Base-by-base conservation (phyloP, 2,888 invertebrate species). In the Lasius fuliginosus region DNA sequence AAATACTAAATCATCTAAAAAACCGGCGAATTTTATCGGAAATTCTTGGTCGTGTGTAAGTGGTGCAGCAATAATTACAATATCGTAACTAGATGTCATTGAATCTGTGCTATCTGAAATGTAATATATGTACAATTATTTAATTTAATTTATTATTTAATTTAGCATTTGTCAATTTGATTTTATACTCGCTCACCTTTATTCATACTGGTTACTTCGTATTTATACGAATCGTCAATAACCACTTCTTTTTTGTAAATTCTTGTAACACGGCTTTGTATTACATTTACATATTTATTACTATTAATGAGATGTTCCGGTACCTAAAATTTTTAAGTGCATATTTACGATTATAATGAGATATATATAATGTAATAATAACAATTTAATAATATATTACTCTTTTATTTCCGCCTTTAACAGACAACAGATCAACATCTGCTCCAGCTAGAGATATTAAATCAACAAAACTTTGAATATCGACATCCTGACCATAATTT, bases 401-500 rank as follows among this genome's bases (percentile, higher is more conserved):
- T 88, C 94, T 91, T 89, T 95, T 95, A 91, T 97, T 97, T 67
- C 97, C 97, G 65, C 96, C 96, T 88, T 95, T 94, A 6, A 97
- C 95, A 33, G 96, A 94, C 96, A 96, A 97, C 60, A 97, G 92
- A 23, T 95, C 95, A 40, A 93, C 92, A 40, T 95, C 95, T 18
- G 95, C 95, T 15, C 96, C 97, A 75, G 96, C 96, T 77, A 96
- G 88, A 1, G 96, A 95, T 0, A 95, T 93, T 74, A 87, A 91
- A 12, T 94, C 94, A 86, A 93, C 92, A 84, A 95, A 94, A 95
- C 96, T 96, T 82, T 96, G 96, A 18, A 96, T 94, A 83, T 95
- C 92, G 0, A 95, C 94, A 33, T 95, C 95, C 92, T 97, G 97
- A 6, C 96, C 97, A 91, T 97, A 97, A 94, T 97, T 97, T 0